Evolutionary conservation across 1,140 invertebrate species (phyloP).

Genomic region (Macrotrachela quadricornifera): DNA sequence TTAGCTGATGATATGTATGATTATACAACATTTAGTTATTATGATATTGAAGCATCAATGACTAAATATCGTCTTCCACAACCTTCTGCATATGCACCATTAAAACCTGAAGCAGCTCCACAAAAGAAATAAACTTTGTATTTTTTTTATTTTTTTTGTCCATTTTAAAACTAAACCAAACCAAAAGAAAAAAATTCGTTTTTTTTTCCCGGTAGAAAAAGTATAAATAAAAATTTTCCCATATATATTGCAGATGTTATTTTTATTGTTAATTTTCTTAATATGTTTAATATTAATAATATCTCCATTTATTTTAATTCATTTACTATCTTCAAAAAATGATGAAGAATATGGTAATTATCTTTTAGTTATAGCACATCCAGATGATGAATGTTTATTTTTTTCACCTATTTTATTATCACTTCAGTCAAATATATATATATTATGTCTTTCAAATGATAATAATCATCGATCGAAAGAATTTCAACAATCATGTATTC

Average conservation of each 20-base stretch:
- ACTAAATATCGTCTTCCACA: constrained; percentile 2
- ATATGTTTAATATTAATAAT: too few species aligned
- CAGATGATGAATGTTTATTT: constrained; percentile 87
- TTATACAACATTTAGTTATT: background rate
- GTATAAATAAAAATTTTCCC: too few species aligned
- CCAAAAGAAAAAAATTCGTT: too few species aligned
- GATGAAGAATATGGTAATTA: constrained; percentile 23
- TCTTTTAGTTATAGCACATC: constrained; percentile 68
- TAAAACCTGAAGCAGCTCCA: too few species aligned
- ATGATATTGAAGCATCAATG: constrained; percentile 6
- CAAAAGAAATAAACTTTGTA: too few species aligned
- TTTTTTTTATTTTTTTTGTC: too few species aligned
- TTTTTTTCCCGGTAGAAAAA: too few species aligned
- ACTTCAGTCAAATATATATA: constrained; percentile 10
- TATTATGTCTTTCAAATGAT: background rate
- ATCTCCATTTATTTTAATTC: too few species aligned
- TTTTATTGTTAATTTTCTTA: too few species aligned
- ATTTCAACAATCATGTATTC: background rate
- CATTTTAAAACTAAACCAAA: too few species aligned
- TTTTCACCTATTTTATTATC: constrained; percentile 71
- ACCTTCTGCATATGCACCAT: background rate
- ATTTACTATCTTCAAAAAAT: too few species aligned
- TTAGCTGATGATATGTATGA: background rate
- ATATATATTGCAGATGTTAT: too few species aligned
- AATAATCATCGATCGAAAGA: background rate